Base-by-base conservation (phyloP, 1,140 invertebrate species). In the Trichogramma pretiosum region DNA sequence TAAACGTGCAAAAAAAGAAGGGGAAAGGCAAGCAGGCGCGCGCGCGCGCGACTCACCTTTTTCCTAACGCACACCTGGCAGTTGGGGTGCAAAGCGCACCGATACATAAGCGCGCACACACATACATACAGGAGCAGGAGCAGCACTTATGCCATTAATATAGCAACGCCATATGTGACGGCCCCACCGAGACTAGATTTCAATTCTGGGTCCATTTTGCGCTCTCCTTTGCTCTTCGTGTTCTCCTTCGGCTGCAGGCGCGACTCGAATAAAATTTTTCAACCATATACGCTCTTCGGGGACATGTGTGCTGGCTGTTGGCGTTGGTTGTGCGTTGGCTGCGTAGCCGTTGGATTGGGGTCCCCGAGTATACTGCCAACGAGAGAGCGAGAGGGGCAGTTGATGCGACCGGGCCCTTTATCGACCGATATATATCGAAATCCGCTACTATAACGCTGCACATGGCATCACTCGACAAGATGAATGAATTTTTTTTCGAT, bases 181-280 rank as follows among this genome's bases (percentile, higher is more conserved):
- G 63, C 67, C 67, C 67, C 67, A 68, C 67, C 64, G 67, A 61
- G 66, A 70, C 67, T 65, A 63, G 61, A 60, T 60, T 58, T 49
- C 56, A 32, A 23, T 38, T 40, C 37, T 60, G 62, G 63, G 65
- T 64, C 63, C 64, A 70, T 62, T 65, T 67, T 63, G 64, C n/a
- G n/a, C 63, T 56, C 26, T 23, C 37, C 43, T 47, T 38, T 23
- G 13, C 28, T 54, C 54, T 57, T 53, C 53, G 56, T 55, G 56
- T 55, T 63, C 61, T 57, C 34, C 48, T 55, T n/a, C 51, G 55
- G 57, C n/a, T n/a, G n/a, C n/a, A n/a, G n/a, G n/a, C n/a, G n/a
- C n/a, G n/a, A n/a, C n/a, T n/a, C n/a, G n/a, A n/a, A n/a, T n/a
- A n/a, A n/a, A n/a, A 62, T 64, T 59, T 63, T 58, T 50, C 53